phyloP scores from a whole-genome alignment of 2,888 invertebrate species.

The Aleiodes alternator region DNA sequence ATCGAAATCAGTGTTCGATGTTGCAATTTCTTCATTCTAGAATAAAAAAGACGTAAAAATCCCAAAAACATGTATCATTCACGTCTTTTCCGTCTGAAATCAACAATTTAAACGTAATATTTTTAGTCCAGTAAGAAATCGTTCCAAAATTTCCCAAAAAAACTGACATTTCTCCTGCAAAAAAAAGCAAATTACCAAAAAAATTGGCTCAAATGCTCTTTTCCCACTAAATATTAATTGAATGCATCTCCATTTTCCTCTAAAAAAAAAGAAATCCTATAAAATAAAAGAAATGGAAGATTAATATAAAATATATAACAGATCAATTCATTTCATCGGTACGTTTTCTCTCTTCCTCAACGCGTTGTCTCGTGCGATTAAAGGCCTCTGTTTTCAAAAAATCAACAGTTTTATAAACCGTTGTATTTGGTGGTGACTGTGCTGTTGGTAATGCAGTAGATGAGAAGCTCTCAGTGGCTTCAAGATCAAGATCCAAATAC shows the following conservation, averaged over 20 bases:
- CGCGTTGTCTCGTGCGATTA: slow-evolving; percentile 88
- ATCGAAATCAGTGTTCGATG: slow-evolving; percentile 10
- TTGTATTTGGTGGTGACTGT: slow-evolving; percentile 75
- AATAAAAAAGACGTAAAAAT: no score
- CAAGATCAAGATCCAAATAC: slow-evolving; percentile 91
- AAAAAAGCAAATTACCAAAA: neutral
- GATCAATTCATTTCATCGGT: slow-evolving; percentile 69
- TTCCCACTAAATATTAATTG: slow-evolving; percentile 9
- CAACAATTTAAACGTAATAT: slow-evolving; percentile 51
- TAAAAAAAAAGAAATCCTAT: slow-evolving; percentile 45
- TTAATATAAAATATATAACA: slow-evolving; percentile 7
- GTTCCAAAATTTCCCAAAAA: slow-evolving; percentile 49
- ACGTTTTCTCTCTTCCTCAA: slow-evolving; percentile 82
- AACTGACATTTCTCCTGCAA: slow-evolving; percentile 13
- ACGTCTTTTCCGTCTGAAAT: no score
- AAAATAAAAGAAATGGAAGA: slow-evolving; percentile 13
- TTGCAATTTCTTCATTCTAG: slow-evolving; percentile 27
- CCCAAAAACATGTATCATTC: no score
- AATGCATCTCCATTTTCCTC: neutral
- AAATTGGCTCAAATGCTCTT: neutral
- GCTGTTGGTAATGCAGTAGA: slow-evolving; percentile 71
- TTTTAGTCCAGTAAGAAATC: slow-evolving; percentile 56
- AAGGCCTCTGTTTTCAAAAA: slow-evolving; percentile 96
- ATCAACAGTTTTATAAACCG: slow-evolving; percentile 94
- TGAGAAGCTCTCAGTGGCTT: slow-evolving; percentile 76